Conservation (phyloP, 92 coral and sea anemone species). For the Metridium senile region DNA sequence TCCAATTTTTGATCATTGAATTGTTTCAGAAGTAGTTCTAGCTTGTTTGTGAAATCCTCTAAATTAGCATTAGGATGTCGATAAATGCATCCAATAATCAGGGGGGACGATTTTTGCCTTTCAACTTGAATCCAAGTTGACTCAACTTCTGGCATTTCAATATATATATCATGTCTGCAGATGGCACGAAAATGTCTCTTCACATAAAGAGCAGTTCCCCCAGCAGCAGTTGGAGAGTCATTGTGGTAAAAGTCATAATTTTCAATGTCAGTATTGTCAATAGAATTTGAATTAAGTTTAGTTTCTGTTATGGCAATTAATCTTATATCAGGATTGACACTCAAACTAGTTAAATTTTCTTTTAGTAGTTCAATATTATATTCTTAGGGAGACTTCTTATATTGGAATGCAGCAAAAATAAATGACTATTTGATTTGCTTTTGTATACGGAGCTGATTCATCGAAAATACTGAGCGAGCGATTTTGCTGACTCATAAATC, state of each 20-base stretch:
- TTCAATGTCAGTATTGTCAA: conserved; percentile 28
- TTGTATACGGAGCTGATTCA: too few relatives aligned
- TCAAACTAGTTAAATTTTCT: conserved; percentile 23
- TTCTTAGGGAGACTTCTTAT: conserved; percentile 55
- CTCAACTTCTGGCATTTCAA: conserved; percentile 45
- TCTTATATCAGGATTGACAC: conserved; percentile 38
- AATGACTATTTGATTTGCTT: neutral
- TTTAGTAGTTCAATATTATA: conserved; percentile 25
- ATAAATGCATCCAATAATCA: conserved; percentile 58
- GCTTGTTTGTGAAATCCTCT: conserved; percentile 31
- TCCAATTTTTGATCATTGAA: conserved; percentile 40
- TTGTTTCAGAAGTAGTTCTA: conserved; percentile 19
- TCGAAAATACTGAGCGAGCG: too few relatives aligned
- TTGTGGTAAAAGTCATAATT: conserved; percentile 45
- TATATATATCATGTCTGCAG: conserved; percentile 41
- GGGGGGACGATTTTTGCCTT: conserved; percentile 10
- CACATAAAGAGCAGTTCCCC: conserved; percentile 57
- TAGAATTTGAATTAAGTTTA: conserved; percentile 38
- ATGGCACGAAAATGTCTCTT: conserved; percentile 36
- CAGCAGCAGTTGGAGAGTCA: conserved; percentile 53
- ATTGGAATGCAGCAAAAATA: conserved; percentile 45
- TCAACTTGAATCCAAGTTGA: conserved; percentile 58
- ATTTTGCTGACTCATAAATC: too few relatives aligned
- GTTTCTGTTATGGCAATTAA: conserved; percentile 52
- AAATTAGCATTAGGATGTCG: conserved; percentile 56